A percentile compares a stretch with the other conserved stretches of the same genome.
Evolutionary conservation across 2,113 vertebrate genomes (phyloP).

Genomic region (Axis porcinus): DNA sequence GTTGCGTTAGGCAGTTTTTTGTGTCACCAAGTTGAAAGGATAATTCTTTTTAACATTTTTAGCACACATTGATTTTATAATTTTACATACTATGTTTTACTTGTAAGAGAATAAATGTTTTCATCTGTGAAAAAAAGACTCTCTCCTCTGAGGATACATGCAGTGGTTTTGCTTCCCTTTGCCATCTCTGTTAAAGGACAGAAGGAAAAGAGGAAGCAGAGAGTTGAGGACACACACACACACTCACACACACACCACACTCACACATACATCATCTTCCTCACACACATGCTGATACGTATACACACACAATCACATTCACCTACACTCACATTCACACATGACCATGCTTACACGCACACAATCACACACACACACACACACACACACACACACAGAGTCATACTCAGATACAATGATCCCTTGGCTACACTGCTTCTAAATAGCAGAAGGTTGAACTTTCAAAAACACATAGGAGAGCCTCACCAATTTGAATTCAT

Average conservation of each 20-base stretch:
- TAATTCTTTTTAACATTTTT: neutral
- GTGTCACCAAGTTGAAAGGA: neutral
- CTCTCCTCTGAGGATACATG: neutral
- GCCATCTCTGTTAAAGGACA: neutral
- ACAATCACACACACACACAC: neutral
- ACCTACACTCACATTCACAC: neutral
- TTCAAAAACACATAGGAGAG: neutral
- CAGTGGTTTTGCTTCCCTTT: accelerated
- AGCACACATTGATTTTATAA: neutral
- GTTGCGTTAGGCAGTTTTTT: neutral
- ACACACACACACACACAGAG: neutral
- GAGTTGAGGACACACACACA: neutral
- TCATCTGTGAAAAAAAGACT: neutral
- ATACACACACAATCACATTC: neutral
- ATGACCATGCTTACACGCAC: neutral
- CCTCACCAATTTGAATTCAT: neutral
- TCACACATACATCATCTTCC: neutral
- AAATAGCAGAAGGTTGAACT: neutral
- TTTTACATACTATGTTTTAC: neutral
- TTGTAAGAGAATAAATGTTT: neutral
- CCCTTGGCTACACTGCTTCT: neutral
- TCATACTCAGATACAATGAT: neutral
- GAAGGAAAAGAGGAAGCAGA: neutral
- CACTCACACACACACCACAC: neutral
- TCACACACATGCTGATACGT: neutral